Evolutionary conservation across 2,113 vertebrate species (phyloP).

Genomic region (Grantiella picta): DNA sequence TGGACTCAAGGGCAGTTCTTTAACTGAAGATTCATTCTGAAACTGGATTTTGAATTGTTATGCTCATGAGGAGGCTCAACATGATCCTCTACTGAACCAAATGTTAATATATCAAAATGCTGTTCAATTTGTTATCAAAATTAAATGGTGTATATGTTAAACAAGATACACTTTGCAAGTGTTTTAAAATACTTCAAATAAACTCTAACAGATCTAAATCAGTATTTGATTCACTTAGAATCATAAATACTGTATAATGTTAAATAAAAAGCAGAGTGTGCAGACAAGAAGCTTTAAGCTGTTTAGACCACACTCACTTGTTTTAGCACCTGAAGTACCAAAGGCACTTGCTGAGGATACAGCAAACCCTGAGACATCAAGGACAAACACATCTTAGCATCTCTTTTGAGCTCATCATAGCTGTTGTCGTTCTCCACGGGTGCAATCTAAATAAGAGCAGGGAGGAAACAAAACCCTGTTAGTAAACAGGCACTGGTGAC

Average conservation of each 20-base stretch:
- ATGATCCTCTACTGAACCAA: not conserved
- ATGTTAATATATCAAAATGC: not conserved
- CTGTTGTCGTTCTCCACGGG: constrained; percentile 96
- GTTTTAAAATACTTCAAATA: not conserved
- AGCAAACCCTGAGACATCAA: constrained; percentile 97
- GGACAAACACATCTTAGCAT: constrained; percentile 93
- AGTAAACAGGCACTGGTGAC: not conserved
- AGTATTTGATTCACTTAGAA: not conserved
- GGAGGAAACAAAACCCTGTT: not conserved
- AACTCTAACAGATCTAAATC: not conserved
- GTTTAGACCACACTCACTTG: constrained; percentile 76
- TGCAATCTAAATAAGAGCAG: constrained; percentile 81
- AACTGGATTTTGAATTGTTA: not conserved
- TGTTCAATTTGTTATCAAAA: not conserved
- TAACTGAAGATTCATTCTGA: not conserved
- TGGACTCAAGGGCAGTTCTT: not conserved
- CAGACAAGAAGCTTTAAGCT: not conserved
- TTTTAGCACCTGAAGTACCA: constrained; percentile 88
- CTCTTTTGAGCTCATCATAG: constrained; percentile 96
- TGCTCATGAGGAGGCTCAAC: not conserved
- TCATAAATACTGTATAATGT: not conserved
- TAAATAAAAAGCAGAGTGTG: not conserved
- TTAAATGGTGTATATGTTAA: not conserved
- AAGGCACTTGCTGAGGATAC: constrained; percentile 91
- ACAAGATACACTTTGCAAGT: not conserved